Evolutionary conservation across 2,888 invertebrate genomes (phyloP), one percentile per base, ranked within the genome.

Genomic region (Rotaria macrura): DNA sequence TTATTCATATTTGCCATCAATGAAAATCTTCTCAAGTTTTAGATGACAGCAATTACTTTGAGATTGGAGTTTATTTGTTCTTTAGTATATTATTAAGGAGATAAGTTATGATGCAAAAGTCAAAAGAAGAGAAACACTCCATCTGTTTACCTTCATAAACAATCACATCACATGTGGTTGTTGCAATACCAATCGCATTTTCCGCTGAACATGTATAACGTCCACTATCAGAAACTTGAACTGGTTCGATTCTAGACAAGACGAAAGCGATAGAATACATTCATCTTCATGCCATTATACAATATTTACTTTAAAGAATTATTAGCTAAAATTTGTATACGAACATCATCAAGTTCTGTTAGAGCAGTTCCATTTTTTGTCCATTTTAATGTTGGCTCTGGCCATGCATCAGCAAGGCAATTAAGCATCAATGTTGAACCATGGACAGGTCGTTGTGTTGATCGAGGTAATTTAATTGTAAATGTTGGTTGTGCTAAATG

Each of bases 201-300:
- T 40, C 43, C 1, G 79, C 79, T 79, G 79, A 43, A 79, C 79
- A 79, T 79, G 79, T 43, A 79, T 79, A 79, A 79, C 40, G 40
- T 4, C 79, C 79, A 23, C 43, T 79, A 43, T 79, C 79, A 9
- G 40, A 40, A 4, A 23, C 3, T 40, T 79, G 10, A 4, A 79
- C 9, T 25, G 79, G 43, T 12, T 43, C 43, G 3, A 79, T 79
- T 79, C 79, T 79, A 43, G 1, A 65, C 0, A 29, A 65, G 65
- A 79, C n/a, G n/a, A n/a, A n/a, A n/a, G n/a, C n/a, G n/a, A n/a
- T n/a, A n/a, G n/a, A n/a, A n/a, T n/a, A n/a, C n/a, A n/a, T n/a
- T n/a, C n/a, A n/a, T n/a, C n/a, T n/a, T n/a, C n/a, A n/a, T n/a
- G n/a, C n/a, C n/a, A n/a, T 9, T 10, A 12, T 43, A 1, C 14